phyloP scores from a whole-genome alignment of 2,797 vertebrate species.

The Tadarida brasiliensis region DNA sequence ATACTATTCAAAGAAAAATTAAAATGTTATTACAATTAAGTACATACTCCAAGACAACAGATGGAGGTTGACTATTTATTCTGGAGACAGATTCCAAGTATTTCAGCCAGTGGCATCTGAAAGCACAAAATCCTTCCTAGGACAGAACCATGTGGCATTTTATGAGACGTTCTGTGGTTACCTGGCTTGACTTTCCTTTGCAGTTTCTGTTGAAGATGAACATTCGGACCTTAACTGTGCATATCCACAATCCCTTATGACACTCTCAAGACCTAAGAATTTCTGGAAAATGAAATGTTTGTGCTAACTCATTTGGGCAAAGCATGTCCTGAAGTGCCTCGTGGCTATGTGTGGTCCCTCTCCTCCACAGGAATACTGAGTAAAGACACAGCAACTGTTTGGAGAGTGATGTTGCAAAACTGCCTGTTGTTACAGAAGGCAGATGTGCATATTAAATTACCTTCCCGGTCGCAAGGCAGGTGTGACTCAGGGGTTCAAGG shows the following conservation, averaged over 20 bases:
- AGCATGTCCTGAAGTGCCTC: background rate
- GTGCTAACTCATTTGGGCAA: background rate
- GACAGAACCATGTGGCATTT: background rate
- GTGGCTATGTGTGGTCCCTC: background rate
- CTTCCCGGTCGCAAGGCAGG: background rate
- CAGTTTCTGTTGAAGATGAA: background rate
- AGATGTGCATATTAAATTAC: background rate
- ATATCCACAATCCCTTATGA: background rate
- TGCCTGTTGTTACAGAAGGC: accelerated
- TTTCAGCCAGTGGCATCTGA: background rate
- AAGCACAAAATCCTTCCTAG: background rate
- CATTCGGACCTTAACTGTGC: background rate
- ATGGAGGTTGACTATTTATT: background rate
- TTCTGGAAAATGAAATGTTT: conserved; percentile 19
- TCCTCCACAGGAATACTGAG: too few relatives aligned
- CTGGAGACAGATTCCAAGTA: background rate
- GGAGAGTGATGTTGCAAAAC: background rate
- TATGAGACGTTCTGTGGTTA: background rate
- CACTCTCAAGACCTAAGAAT: background rate
- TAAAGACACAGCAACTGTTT: background rate
- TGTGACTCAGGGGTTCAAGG: background rate
- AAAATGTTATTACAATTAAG: background rate
- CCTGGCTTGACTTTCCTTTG: background rate
- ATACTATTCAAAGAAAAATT: conserved; percentile 43
- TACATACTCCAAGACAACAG: background rate